Evolutionary conservation across 2,113 vertebrate species (phyloP), one percentile per base, ranked within the genome.

Genomic region (Anser cygnoides): DNA sequence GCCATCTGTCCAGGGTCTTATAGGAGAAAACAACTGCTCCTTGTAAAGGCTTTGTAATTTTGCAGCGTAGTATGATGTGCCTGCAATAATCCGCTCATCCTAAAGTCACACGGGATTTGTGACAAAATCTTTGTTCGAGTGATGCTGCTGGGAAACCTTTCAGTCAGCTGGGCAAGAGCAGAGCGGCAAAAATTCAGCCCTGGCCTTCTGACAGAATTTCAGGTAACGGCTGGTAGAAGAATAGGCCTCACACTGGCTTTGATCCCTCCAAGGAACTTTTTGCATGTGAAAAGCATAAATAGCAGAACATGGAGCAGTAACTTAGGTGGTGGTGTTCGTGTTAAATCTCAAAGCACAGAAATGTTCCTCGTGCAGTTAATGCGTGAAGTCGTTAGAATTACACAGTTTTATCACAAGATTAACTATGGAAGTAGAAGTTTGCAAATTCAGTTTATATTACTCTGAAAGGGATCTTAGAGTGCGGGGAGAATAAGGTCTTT

Each of bases 1-100:
- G 55, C 95, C 94, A 96, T 96, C 94, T 97, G 94, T 93, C 67
- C 41, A 55, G 82, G 79, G 90, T 58, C 50, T 88, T 28, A 6
- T 10, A 59, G 50, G 85, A 90, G 67, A 92, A 77, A 43, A 91
- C 4, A 3, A 3, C 75, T 77, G n/a, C 39, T 92, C 33, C 73
- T 92, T 87, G 52, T 72, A 49, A 92, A 90, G 76, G 76, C 76
- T 90, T 50, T 77, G 65, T 62, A 54, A 52, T 89, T 92, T 89
- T 87, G 81, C 52, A 49, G 39, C 29, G 49, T 75, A 31, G 41
- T 81, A 41, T 52, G 37, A 61, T 75, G 70, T 75, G 49, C 52
- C 80, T 92, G 81, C 65, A 90, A 92, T 90, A 95, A 94, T 88
- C 75, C 77, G 49, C 22, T 46, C 1, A 0, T 81, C 75, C 46